Conservation (phyloP, 2,797 vertebrate species). For the Cyclopterus lumpus region DNA sequence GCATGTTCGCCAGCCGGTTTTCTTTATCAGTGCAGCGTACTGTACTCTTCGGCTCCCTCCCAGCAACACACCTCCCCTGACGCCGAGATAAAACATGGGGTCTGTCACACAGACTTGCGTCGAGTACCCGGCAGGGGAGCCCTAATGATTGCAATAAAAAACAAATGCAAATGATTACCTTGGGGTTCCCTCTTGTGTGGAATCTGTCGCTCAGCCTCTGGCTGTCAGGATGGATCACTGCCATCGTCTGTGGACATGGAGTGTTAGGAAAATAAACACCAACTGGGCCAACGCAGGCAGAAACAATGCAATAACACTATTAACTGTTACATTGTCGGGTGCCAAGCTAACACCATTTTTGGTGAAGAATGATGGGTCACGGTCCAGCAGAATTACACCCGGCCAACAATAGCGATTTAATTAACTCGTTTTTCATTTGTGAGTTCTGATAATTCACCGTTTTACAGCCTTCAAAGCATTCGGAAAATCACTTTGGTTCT, state of each 20-base stretch:
- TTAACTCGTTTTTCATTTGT: conserved; percentile 22
- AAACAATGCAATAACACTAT: conserved; percentile 77
- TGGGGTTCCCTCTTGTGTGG: conserved; percentile 79
- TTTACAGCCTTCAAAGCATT: conserved; percentile 22
- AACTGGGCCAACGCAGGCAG: conserved; percentile 68
- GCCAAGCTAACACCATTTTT: conserved; percentile 52
- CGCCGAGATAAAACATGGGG: conserved; percentile 81
- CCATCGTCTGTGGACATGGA: conserved; percentile 73
- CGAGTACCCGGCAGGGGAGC: conserved; percentile 73
- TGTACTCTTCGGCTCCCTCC: conserved; percentile 68
- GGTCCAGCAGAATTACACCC: conserved; percentile 26
- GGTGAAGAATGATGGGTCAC: conserved; percentile 55
- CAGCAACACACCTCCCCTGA: conserved; percentile 77
- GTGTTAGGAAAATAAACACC: conserved; percentile 78
- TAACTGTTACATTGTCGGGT: conserved; percentile 60
- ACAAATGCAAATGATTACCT: conserved; percentile 85
- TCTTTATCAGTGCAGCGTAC: conserved; percentile 71
- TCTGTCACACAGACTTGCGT: conserved; percentile 77
- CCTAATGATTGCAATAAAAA: conserved; percentile 84
- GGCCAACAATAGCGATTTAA: conserved; percentile 13
- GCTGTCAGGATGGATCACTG: conserved; percentile 81
- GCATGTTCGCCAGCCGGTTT: conserved; percentile 64
- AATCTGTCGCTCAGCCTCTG: conserved; percentile 80
- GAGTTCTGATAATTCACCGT: conserved; percentile 27
- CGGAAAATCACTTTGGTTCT: conserved; percentile 6